Conservation (phyloP, 2,113 vertebrate genomes). For the Urocitellus parryii region DNA sequence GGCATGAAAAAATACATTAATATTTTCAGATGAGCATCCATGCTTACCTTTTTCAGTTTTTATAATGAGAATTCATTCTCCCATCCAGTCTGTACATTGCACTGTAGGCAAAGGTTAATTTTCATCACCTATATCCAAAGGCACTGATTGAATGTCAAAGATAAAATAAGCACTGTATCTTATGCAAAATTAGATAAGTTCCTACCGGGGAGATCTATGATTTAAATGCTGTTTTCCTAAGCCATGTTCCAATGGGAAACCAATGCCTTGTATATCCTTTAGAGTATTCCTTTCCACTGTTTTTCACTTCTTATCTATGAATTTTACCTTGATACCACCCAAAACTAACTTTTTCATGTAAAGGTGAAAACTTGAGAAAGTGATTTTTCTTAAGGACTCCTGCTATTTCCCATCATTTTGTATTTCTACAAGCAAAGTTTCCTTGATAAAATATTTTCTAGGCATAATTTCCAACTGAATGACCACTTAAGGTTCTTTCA, state of each 20-base stretch:
- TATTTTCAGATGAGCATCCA: conserved; percentile 43
- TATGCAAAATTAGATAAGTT: conserved; percentile 10
- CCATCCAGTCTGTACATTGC: background rate
- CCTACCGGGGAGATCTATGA: background rate
- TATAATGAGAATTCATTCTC: conserved; percentile 40
- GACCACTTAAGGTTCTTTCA: conserved; percentile 43
- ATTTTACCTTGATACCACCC: background rate
- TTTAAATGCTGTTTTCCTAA: conserved; percentile 39
- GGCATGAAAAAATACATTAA: background rate
- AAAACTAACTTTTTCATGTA: conserved; percentile 11
- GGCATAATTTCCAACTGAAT: background rate
- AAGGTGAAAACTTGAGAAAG: conserved; percentile 56
- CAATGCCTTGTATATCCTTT: background rate
- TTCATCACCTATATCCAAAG: conserved; percentile 48
- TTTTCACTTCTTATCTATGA: background rate
- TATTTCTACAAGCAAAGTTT: conserved; percentile 45
- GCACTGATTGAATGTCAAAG: background rate
- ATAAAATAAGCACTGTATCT: background rate
- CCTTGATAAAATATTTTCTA: conserved; percentile 37
- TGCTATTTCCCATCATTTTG: conserved; percentile 33
- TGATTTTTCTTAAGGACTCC: background rate
- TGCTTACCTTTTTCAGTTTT: background rate
- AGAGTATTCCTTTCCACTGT: background rate
- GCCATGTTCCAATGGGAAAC: background rate
- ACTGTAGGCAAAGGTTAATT: conserved; percentile 23